Base-by-base conservation (phyloP, 2,888 invertebrate species). In the Cheilosia pagana region DNA sequence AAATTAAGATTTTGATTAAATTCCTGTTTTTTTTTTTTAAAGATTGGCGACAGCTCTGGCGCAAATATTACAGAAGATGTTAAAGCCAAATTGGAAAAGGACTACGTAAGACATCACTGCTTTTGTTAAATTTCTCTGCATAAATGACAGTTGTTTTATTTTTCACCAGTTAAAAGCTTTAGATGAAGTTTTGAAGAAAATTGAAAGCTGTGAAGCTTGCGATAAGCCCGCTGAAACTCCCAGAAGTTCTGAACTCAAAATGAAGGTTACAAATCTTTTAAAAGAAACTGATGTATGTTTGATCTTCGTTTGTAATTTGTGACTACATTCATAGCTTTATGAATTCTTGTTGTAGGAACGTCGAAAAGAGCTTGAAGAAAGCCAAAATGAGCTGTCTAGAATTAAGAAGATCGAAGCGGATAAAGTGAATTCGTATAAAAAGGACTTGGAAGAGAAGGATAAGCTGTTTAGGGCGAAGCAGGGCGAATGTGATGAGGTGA, bases 401-500 rank as follows among this genome's bases (percentile, higher is more conserved):
- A 21, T 28, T 0, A 78, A 72, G n/a, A 77, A 67, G 2, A 71
- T 10, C 14, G 50, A 23, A 14, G 78, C 72, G 6, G 55, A 55
- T 6, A 74, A 68, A n/a, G 57, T 6, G 0, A 39, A 6, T 6
- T 1, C 5, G 1, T 16, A 50, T 19, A 67, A 52, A 16, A 78
- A 59, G 23, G 82, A 74, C 16, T 43, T 74, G 1, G 72, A 78
- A 21, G 68, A 63, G n/a, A 72, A 14, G 39, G 55, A 57, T 2
- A 70, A 45, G 7, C 45, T 10, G 10, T n/a, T 67, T 5, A 12
- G 0, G 4, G 41, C 35, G 1, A 72, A 57, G 21, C 52, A 57
- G n/a, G 0, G 0, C 3, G 82, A 83, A 43, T 16, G 45, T n/a
- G 62, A 83, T 25, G 78, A 78, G 72, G 82, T 83, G 55, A 50